Conservation (phyloP, 2,113 vertebrate species). For the Pachyramphus minor region DNA sequence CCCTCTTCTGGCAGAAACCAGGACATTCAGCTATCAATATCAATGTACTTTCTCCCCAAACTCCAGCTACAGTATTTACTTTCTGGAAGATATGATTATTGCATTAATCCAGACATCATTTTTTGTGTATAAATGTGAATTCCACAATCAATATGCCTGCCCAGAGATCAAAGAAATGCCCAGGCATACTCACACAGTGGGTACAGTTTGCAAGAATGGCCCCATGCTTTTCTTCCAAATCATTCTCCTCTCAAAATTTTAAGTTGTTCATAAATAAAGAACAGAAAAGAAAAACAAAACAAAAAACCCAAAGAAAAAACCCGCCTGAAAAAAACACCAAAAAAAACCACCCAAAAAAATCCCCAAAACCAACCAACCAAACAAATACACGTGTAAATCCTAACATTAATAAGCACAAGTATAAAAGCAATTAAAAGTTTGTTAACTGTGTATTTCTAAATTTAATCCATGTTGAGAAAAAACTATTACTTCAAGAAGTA, state of each 20-base stretch:
- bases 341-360: no score
- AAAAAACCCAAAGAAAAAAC: no score
- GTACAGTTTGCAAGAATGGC: not conserved
- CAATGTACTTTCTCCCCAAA: not conserved
- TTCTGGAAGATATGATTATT: not conserved
- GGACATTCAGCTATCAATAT: not conserved
- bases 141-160: not conserved
- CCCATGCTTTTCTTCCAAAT: not conserved
- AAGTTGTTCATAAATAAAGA: not conserved
- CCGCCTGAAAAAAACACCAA: no score
- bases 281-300: accelerated
- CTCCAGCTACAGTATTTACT: not conserved
- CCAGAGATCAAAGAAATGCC: not conserved
- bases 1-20: not conserved
- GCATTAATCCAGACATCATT: not conserved
- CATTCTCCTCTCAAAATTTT: not conserved
- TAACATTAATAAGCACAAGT: not conserved
- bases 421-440: not conserved
- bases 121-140: not conserved
- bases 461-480: not conserved
- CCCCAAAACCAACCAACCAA: no score
- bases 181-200: not conserved
- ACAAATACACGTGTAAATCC: no score
- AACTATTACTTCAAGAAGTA: not conserved
- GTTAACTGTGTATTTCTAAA: not conserved